phyloP scores from a whole-genome alignment of 1,140 invertebrate species.

The Atta cephalotes region DNA sequence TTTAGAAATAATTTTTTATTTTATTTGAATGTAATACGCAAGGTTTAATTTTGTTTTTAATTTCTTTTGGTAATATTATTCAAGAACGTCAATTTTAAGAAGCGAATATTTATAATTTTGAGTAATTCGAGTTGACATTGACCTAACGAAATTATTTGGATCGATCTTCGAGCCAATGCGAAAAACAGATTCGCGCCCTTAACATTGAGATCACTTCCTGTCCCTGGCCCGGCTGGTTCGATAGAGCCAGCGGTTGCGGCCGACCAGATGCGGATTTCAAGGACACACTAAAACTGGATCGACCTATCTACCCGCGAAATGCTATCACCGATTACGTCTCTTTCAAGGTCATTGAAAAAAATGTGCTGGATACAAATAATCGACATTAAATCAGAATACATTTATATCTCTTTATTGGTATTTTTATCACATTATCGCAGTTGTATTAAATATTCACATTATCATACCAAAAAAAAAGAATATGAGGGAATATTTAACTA shows the following conservation, averaged over 20 bases:
- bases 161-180: conserved; percentile 4
- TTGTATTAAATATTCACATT: background rate
- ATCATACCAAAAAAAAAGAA: background rate
- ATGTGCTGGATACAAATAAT: background rate
- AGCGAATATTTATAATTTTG: background rate
- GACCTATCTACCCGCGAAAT: conserved; percentile 61
- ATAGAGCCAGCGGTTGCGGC: conserved; percentile 79
- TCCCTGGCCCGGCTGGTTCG: conserved; percentile 80
- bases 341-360: conserved; percentile 25
- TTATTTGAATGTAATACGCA: background rate
- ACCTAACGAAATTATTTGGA: background rate
- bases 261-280: conserved; percentile 69
- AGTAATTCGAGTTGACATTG: background rate
- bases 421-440: background rate
- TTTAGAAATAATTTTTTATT: background rate
- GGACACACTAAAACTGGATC: conserved; percentile 73
- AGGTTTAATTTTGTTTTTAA: background rate
- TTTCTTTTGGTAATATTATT: background rate
- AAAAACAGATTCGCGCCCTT: conserved; percentile 73
- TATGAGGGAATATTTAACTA: background rate
- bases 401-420: background rate
- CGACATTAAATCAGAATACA: background rate
- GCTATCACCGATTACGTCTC: background rate
- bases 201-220: conserved; percentile 81
- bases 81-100: background rate